These are phyloP conservation scores for Chrysotoxum bicinctum DNA, from an alignment of 2,888 invertebrate genomes.

Conservation along the genomic window DNA sequence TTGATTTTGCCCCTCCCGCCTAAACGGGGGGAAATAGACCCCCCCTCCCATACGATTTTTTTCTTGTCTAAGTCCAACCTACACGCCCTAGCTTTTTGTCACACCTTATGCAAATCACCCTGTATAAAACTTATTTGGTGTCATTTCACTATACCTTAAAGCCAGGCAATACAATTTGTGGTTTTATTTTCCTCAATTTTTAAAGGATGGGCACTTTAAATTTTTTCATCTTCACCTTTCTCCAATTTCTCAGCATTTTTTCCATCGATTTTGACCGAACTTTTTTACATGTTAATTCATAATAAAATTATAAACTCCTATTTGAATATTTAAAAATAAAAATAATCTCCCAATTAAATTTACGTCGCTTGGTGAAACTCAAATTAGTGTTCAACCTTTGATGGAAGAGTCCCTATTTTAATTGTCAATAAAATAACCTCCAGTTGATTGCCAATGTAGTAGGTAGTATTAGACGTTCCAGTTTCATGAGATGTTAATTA, in stretches of 20 bases:
- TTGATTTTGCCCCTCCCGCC: too few species aligned
- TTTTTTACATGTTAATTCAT: conserved; percentile 1
- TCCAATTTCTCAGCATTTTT: not conserved
- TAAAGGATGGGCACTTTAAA: too few species aligned
- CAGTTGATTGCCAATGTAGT: conserved; percentile 43
- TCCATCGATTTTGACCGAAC: not conserved
- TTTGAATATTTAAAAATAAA: conserved; percentile 7
- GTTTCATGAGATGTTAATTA: conserved; percentile 38
- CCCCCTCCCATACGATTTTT: too few species aligned
- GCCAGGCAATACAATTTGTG: too few species aligned
- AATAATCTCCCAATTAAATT: conserved; percentile 42
- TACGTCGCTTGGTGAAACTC: conserved; percentile 5
- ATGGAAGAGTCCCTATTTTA: conserved; percentile 16
- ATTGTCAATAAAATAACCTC: conserved; percentile 39
- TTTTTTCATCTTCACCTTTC: not conserved
- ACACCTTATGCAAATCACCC: too few species aligned
- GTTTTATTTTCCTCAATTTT: too few species aligned
- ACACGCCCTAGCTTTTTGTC: too few species aligned
- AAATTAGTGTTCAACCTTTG: conserved; percentile 44
- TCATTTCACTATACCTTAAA: too few species aligned
- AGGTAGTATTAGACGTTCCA: conserved; percentile 14
- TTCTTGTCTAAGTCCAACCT: too few species aligned
- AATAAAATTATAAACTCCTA: not conserved
- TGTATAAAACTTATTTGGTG: too few species aligned
- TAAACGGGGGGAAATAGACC: too few species aligned